Percentiles rank a stretch among this genome's conserved stretches.
Conservation (phyloP, 2,113 vertebrate genomes). For the Struthidea cinerea region DNA sequence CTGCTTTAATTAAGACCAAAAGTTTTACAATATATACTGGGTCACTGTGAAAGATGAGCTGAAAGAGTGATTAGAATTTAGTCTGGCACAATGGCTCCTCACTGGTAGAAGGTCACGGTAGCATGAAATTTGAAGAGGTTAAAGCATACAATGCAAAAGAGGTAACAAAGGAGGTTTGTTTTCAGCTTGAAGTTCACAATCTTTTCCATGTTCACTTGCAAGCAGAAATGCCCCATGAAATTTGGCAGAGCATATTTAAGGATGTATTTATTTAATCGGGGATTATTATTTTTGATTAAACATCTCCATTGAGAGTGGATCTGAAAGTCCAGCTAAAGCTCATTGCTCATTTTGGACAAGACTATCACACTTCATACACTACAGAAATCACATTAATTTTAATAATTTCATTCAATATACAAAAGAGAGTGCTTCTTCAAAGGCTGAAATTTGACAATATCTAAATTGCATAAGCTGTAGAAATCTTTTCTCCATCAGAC, state of each 20-base stretch:
- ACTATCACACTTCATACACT: background rate
- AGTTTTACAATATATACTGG: background rate
- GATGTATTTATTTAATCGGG: background rate
- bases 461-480: background rate
- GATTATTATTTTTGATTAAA: background rate
- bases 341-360: background rate
- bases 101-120: background rate
- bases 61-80: background rate
- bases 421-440: background rate
- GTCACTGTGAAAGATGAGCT: background rate
- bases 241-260: background rate
- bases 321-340: background rate
- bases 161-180: background rate
- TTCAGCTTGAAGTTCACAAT: background rate
- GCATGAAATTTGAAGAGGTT: background rate
- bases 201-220: background rate
- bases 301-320: background rate
- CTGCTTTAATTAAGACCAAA: background rate
- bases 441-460: background rate
- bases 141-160: background rate
- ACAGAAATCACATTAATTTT: background rate
- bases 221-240: background rate
- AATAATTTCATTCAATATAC: background rate
- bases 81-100: background rate
- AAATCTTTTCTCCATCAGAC: background rate